Percentiles rank a stretch among this genome's conserved stretches.
phyloP scores from a whole-genome alignment of 1,140 invertebrate species.

The Hylaeus volcanicus region DNA sequence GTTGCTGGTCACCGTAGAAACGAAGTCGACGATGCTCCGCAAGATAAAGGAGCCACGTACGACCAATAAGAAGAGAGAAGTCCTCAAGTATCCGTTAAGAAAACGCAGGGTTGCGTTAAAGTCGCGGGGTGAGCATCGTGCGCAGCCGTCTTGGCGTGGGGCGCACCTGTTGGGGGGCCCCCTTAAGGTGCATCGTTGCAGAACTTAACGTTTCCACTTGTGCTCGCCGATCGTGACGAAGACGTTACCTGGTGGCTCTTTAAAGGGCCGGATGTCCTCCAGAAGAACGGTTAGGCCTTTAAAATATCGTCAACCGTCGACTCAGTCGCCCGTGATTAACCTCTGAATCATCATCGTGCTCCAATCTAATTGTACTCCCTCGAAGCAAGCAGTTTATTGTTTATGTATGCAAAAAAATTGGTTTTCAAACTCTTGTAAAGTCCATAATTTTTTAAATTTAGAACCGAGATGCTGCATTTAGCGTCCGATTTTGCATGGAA shows the following conservation, averaged over 20 bases:
- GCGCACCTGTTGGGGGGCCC: conserved; percentile 69
- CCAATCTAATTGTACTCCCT: too few relatives aligned
- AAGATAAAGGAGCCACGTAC: conserved; percentile 50
- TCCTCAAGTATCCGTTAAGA: conserved; percentile 61
- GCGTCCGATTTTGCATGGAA: too few relatives aligned
- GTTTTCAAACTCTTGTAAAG: too few relatives aligned
- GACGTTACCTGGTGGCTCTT: conserved; percentile 63
- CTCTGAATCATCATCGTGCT: too few relatives aligned
- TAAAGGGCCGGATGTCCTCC: conserved; percentile 61
- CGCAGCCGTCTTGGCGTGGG: conserved; percentile 20
- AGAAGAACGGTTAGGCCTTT: conserved; percentile 13
- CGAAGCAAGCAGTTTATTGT: too few relatives aligned
- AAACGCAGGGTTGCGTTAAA: conserved; percentile 62
- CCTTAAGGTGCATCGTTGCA: conserved; percentile 37
- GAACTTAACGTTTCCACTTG: conserved; percentile 2
- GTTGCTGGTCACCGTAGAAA: conserved; percentile 11
- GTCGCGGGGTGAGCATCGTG: conserved; percentile 26
- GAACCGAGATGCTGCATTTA: too few relatives aligned
- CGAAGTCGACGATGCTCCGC: conserved; percentile 26
- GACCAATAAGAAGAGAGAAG: conserved; percentile 19
- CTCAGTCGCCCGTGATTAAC: not conserved
- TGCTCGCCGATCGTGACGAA: conserved; percentile 56
- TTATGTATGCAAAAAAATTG: too few relatives aligned
- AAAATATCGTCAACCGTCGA: conserved; percentile 33
- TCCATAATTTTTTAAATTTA: too few relatives aligned